A percentile compares a stretch with the other conserved stretches of the same genome.
Evolutionary conservation across 1,140 invertebrate species (phyloP).

Genomic region (Leptinotarsa texana): DNA sequence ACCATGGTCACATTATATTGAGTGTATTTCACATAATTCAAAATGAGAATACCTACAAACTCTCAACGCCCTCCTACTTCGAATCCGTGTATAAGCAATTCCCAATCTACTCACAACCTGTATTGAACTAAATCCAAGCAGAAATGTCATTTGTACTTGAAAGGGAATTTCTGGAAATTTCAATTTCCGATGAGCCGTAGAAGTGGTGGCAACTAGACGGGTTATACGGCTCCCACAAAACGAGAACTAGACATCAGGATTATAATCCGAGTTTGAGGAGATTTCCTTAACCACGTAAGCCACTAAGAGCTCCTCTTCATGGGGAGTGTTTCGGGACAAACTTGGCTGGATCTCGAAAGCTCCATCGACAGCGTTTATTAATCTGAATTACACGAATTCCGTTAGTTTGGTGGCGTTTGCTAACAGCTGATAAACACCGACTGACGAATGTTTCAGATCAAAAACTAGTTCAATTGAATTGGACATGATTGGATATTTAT

Average conservation of each 20-base stretch:
- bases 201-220: conserved; percentile 14
- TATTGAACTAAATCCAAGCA: conserved; percentile 21
- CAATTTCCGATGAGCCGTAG: conserved; percentile 21
- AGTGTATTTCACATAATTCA: too few relatives aligned
- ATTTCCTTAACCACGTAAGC: conserved; percentile 24
- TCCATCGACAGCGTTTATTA: conserved; percentile 23
- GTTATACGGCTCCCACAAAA: conserved; percentile 3
- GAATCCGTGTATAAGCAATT: background rate
- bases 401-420: conserved; percentile 9
- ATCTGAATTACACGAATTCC: conserved; percentile 9
- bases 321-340: conserved; percentile 15
- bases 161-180: conserved; percentile 12
- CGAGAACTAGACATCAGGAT: conserved; percentile 21
- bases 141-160: conserved; percentile 25
- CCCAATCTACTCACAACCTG: conserved; percentile 11
- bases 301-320: conserved; percentile 13
- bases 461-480: background rate
- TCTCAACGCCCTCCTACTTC: too few relatives aligned
- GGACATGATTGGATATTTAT: too few relatives aligned
- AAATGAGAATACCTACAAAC: too few relatives aligned
- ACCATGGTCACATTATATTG: too few relatives aligned
- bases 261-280: conserved; percentile 23
- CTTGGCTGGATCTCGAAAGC: conserved; percentile 17
- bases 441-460: background rate
- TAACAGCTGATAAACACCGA: background rate